Percentiles rank a stretch among this genome's conserved stretches.
Evolutionary conservation across 2,113 vertebrate species (phyloP).

Genomic region (Microcebus murinus): DNA sequence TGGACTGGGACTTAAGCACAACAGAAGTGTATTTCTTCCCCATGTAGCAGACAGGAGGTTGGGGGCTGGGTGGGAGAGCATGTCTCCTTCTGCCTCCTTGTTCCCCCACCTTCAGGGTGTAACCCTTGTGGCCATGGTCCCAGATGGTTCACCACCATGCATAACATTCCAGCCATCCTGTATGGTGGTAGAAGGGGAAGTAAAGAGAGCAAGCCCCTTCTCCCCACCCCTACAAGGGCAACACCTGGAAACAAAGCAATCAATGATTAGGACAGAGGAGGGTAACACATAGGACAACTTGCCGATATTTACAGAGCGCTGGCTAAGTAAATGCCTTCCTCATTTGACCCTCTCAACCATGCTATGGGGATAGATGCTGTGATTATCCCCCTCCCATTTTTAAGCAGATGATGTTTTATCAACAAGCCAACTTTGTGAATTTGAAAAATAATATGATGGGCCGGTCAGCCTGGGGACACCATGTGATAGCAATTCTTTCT

Average conservation of each 20-base stretch:
- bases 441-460: neutral
- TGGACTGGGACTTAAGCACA: neutral
- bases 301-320: neutral
- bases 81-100: neutral
- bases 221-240: neutral
- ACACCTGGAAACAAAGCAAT: neutral
- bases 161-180: neutral
- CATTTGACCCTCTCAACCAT: neutral
- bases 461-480: neutral
- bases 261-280: neutral
- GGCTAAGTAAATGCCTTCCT: neutral
- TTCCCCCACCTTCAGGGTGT: neutral
- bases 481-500: conserved; percentile 45
- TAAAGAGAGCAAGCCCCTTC: neutral
- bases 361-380: neutral
- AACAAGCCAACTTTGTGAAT: conserved; percentile 15
- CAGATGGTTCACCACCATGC: neutral
- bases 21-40: neutral
- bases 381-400: neutral
- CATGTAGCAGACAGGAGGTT: neutral
- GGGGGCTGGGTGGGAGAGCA: neutral
- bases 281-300: neutral
- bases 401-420: conserved; percentile 51
- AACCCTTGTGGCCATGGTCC: neutral
- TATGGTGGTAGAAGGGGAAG: neutral